Conservation (phyloP, 1,140 invertebrate species). For the Bombus turneri region DNA sequence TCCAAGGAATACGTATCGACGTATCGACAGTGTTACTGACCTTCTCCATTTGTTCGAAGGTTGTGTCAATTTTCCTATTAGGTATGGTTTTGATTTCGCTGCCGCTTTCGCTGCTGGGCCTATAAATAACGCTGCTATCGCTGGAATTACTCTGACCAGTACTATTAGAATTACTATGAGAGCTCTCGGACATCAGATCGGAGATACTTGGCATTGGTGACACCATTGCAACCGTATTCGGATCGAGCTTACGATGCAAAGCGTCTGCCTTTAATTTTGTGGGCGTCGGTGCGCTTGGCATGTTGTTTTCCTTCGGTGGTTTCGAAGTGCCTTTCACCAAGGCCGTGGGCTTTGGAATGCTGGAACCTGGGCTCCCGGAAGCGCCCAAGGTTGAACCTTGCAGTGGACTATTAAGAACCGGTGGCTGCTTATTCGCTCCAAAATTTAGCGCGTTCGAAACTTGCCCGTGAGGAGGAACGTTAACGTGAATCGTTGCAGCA, state of each 20-base stretch:
- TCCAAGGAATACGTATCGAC: no score
- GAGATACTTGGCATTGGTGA: slow-evolving; percentile 88
- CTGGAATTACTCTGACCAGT: slow-evolving; percentile 86
- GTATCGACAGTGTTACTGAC: slow-evolving; percentile 49
- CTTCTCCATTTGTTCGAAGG: slow-evolving; percentile 78
- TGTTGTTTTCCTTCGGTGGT: slow-evolving; percentile 80
- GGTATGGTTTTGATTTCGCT: slow-evolving; percentile 84
- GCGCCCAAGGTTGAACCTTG: slow-evolving; percentile 34
- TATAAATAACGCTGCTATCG: slow-evolving; percentile 87
- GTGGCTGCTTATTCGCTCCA: slow-evolving; percentile 32
- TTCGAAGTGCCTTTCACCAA: slow-evolving; percentile 94
- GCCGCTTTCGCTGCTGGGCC: slow-evolving; percentile 86
- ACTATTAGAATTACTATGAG: slow-evolving; percentile 83
- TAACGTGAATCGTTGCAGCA: no score
- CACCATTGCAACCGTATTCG: slow-evolving; percentile 87
- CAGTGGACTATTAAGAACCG: slow-evolving; percentile 37
- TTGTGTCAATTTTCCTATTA: slow-evolving; percentile 83
- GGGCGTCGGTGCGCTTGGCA: slow-evolving; percentile 66
- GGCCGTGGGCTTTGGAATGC: slow-evolving; percentile 94
- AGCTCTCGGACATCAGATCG: slow-evolving; percentile 83
- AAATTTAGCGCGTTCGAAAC: slow-evolving; percentile 31
- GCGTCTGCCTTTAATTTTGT: slow-evolving; percentile 73
- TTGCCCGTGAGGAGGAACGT: not conserved
- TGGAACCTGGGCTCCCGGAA: slow-evolving; percentile 83
- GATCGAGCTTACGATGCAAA: slow-evolving; percentile 82